Conservation (phyloP, 2,797 vertebrate species). For the Rhadinocentrus ornatus region DNA sequence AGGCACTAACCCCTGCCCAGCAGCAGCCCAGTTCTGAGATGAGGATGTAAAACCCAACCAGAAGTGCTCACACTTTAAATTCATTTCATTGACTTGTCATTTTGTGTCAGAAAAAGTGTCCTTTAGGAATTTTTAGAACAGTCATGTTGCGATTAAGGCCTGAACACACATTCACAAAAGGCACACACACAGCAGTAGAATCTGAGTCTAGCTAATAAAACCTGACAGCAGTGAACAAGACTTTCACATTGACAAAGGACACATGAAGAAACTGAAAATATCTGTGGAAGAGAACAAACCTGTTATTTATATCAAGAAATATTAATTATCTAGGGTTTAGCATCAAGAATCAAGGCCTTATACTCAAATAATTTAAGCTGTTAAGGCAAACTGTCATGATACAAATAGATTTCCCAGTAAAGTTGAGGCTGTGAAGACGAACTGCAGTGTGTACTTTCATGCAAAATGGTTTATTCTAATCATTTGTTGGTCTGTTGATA, state of each 20-base stretch:
- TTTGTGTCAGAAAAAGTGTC: neutral
- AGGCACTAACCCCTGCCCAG: constrained; percentile 27
- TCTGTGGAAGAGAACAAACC: neutral
- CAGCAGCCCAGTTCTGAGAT: too few relatives aligned
- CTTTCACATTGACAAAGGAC: constrained; percentile 44
- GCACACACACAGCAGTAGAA: constrained; percentile 21
- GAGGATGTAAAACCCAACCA: too few relatives aligned
- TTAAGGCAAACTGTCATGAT: neutral
- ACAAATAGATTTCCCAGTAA: neutral
- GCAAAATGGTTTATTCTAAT: neutral
- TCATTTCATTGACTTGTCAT: too few relatives aligned
- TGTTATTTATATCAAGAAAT: neutral
- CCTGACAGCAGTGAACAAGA: neutral
- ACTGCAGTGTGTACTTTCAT: neutral
- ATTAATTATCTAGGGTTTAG: neutral
- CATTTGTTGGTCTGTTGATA: neutral
- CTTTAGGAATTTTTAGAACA: neutral
- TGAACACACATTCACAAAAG: constrained; percentile 5
- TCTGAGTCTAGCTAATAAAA: neutral
- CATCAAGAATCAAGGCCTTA: neutral
- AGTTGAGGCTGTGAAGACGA: neutral
- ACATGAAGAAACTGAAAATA: neutral
- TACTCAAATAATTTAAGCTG: neutral
- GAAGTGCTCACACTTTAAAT: too few relatives aligned
- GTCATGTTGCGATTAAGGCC: constrained; percentile 50